Evolutionary conservation across 2,888 invertebrate genomes (phyloP), one percentile per base, ranked within the genome.

Genomic region (Hoplodrina ambigua): DNA sequence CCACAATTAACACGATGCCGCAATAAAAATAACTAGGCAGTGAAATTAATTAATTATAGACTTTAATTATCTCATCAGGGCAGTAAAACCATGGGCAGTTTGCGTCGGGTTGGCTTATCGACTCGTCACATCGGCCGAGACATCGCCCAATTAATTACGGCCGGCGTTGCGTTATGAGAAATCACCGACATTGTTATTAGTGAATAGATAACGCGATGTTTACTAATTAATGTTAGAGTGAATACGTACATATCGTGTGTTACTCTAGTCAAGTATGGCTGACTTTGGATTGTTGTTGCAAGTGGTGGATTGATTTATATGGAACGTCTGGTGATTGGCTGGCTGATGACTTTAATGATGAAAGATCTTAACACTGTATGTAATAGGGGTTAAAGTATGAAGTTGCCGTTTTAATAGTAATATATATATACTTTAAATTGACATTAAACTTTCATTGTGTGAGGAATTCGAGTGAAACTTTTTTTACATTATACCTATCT

Each of bases 21-120:
- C 92, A 89, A 90, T 92, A 91, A 92, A 93, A 92, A 89, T 90
- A 91, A 92, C 90, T 91, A 91, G 91, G 84, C 88, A 90, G 88
- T 86, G 89, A 90, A 91, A 92, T 90, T 93, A 94, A 94, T 95
- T 94, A 94, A 94, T 94, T 94, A 93, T 90, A 87, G 90, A 91
- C 88, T 92, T 92, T 95, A 94, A 95, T 95, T 94, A 94, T 93
- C 94, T 94, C 94, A 93, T 95, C 94, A 93, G 88, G 87, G 88
- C 89, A 86, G 90, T 90, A 88, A 89, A 90, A 90, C 89, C 88
- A 89, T 89, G 92, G 89, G 89, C 91, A 93, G 89, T 92, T 93
- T 89, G 91, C 90, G 87, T 87, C 81, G 70, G 87, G 41, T 82
- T 83, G 84, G 89, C 90, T 93, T 95, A 94, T 95, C 95, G 87